Percentiles rank a stretch among this genome's conserved stretches.
Evolutionary conservation across 2,797 vertebrate genomes (phyloP).

Genomic region (Cirrhinus molitorella): DNA sequence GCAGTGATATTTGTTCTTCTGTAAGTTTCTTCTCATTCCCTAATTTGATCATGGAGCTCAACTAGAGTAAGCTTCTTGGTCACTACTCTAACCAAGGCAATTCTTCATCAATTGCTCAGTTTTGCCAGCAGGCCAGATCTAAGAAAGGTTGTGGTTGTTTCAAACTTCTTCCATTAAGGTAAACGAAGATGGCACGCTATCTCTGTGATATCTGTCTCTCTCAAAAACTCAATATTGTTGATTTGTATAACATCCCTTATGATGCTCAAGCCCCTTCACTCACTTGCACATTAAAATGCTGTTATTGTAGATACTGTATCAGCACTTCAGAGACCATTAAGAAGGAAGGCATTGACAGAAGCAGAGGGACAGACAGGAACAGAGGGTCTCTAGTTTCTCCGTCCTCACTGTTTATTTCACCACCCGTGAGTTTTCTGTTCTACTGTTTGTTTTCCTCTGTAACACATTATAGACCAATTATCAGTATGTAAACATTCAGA

Average conservation of each 20-base stretch:
- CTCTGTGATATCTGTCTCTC: conserved; percentile 45
- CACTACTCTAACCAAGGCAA: too few species aligned
- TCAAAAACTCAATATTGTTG: conserved; percentile 67
- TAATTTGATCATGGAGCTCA: too few species aligned
- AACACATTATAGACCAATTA: too few species aligned
- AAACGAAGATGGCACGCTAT: conserved; percentile 52
- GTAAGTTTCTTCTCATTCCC: too few species aligned
- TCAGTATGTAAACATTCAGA: too few species aligned
- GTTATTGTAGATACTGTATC: conserved; percentile 73
- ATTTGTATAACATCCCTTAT: conserved; percentile 72
- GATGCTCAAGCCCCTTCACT: conserved; percentile 70
- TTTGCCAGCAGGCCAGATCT: too few species aligned
- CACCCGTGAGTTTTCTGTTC: background rate
- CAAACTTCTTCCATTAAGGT: too few species aligned
- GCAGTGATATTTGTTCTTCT: too few species aligned
- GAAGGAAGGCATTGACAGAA: conserved; percentile 56
- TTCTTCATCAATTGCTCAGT: too few species aligned
- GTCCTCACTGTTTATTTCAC: conserved; percentile 4
- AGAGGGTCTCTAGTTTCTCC: background rate
- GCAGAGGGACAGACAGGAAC: conserved; percentile 31
- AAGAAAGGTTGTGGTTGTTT: too few species aligned
- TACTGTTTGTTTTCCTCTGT: background rate
- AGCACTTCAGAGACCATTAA: conserved; percentile 79
- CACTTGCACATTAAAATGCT: conserved; percentile 74
- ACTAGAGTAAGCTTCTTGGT: too few species aligned